Percentiles rank a stretch among this genome's conserved stretches.
Evolutionary conservation across 2,113 vertebrate genomes (phyloP).

Genomic region (Bos indicus): DNA sequence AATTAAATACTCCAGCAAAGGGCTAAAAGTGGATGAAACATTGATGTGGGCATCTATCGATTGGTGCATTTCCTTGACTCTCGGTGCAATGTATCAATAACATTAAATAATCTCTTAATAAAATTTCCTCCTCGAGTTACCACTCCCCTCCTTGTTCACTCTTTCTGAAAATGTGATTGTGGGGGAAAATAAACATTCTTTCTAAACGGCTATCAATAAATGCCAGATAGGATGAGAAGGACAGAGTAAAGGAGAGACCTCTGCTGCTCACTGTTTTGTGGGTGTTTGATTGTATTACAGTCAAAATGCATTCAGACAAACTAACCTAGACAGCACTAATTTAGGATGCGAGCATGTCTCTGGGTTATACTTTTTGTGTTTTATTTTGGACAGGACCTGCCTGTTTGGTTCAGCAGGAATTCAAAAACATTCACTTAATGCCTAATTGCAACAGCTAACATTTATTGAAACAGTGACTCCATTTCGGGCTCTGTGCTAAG

Average conservation of each 20-base stretch:
- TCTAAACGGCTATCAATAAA: constrained; percentile 60
- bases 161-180: constrained; percentile 69
- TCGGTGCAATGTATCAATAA: constrained; percentile 75
- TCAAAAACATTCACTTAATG: constrained; percentile 10
- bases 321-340: constrained; percentile 12
- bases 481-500: not conserved
- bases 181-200: constrained; percentile 68
- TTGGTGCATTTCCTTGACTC: constrained; percentile 67
- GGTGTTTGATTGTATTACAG: constrained; percentile 16
- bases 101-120: constrained; percentile 83
- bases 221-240: not conserved
- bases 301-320: constrained; percentile 51
- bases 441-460: not conserved
- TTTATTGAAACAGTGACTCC: not conserved
- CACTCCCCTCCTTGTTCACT: constrained; percentile 53
- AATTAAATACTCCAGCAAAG: constrained; percentile 79
- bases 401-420: constrained; percentile 7
- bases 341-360: not conserved
- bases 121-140: constrained; percentile 72
- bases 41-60: constrained; percentile 76
- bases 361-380: not conserved
- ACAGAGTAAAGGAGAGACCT: not conserved
- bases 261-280: not conserved
- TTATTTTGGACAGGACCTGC: constrained; percentile 28
- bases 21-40: constrained; percentile 80